These are phyloP conservation scores for Cyaniris semiargus DNA, from an alignment of 2,888 invertebrate species.

Conservation along the genomic window DNA sequence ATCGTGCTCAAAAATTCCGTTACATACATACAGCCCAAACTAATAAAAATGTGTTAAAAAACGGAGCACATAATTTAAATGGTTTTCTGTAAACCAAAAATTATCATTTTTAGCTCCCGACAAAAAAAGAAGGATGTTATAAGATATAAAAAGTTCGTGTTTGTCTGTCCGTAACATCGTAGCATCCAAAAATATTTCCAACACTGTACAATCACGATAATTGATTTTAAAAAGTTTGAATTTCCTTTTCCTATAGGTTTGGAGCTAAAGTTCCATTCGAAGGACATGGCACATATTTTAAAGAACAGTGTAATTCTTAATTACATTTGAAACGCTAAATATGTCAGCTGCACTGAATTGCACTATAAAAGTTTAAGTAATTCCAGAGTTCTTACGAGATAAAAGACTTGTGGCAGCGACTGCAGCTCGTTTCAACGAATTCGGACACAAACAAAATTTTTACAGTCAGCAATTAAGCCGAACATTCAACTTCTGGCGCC, in stretches of 20 bases:
- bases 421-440: constrained; percentile 49
- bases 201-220: no score
- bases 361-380: neutral
- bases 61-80: no score
- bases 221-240: no score
- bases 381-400: constrained; percentile 1
- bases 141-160: no score
- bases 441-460: constrained; percentile 44
- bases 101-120: no score
- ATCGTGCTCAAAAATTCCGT: no score
- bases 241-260: neutral
- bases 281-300: neutral
- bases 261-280: neutral
- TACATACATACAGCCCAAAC: no score
- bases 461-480: constrained; percentile 37
- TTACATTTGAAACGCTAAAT: neutral
- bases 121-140: no score
- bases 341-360: neutral
- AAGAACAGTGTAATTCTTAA: neutral
- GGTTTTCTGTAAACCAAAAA: no score
- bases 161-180: no score
- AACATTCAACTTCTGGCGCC: constrained; percentile 30
- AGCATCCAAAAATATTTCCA: no score
- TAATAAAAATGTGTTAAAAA: no score
- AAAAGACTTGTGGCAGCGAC: constrained; percentile 38